Percentiles rank a stretch among this genome's conserved stretches.
These are phyloP conservation scores for Delia radicum DNA, from an alignment of 1,140 invertebrate genomes.

Conservation along the genomic window DNA sequence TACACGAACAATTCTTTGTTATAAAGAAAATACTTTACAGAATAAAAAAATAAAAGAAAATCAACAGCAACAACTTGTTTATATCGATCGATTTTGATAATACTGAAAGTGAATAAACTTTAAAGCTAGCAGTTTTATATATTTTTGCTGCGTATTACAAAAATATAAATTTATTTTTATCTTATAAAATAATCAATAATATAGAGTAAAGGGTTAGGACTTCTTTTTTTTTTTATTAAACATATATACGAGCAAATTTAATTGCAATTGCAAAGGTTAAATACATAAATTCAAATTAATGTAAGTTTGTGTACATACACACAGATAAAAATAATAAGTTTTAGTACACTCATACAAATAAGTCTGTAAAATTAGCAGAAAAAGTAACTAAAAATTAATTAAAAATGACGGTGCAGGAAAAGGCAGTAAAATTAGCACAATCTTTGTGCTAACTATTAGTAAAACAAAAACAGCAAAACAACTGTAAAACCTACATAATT, in stretches of 20 bases:
- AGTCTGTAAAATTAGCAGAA: too few relatives aligned
- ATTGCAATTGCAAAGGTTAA: not conserved
- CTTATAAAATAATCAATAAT: conserved; percentile 2
- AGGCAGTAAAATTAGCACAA: too few relatives aligned
- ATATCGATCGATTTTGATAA: not conserved
- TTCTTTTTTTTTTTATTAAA: not conserved
- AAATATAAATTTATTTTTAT: not conserved
- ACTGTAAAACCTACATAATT: too few relatives aligned
- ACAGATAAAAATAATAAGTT: not conserved
- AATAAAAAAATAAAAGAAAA: not conserved
- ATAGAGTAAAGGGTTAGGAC: not conserved
- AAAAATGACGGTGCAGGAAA: too few relatives aligned
- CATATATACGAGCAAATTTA: not conserved
- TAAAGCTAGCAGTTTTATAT: not conserved
- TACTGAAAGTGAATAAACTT: conserved; percentile 1
- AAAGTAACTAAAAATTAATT: too few relatives aligned
- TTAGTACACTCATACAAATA: not conserved
- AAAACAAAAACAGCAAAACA: too few relatives aligned
- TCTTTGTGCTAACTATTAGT: too few relatives aligned
- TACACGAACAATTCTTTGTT: not conserved
- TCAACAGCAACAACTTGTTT: too few relatives aligned
- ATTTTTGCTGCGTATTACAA: not conserved
- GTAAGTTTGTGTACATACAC: not conserved
- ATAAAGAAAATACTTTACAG: not conserved
- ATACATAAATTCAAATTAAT: not conserved